Conservation (phyloP, 2,113 vertebrate species). For the Pungitius pungitius region DNA sequence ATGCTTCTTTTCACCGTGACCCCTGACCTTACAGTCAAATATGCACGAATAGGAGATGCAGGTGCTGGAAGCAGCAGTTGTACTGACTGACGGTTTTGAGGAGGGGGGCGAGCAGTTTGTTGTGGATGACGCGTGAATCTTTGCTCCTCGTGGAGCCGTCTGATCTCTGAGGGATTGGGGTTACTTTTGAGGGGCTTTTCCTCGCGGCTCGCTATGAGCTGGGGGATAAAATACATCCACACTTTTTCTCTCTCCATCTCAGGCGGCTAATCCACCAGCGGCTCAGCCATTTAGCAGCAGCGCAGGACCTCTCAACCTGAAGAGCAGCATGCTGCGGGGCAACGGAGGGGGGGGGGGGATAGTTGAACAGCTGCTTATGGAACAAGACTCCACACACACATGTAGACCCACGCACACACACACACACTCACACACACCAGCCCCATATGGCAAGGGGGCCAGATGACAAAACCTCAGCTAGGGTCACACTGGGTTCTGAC, state of each 20-base stretch:
- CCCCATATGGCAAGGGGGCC: constrained; percentile 70
- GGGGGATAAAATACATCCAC: constrained; percentile 57
- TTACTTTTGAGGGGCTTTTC: constrained; percentile 58
- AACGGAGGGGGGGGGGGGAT: constrained; percentile 1
- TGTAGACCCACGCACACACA: constrained; percentile 22
- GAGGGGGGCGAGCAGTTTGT: neutral
- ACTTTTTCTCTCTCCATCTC: constrained; percentile 49
- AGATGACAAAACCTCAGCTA: constrained; percentile 66
- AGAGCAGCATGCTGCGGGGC: constrained; percentile 46
- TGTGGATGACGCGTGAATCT: constrained; percentile 1
- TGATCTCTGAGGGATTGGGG: constrained; percentile 52
- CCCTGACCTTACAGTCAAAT: neutral
- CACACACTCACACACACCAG: constrained; percentile 29
- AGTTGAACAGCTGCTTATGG: constrained; percentile 78
- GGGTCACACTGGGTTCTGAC: constrained; percentile 67
- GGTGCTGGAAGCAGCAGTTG: neutral
- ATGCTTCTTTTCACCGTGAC: neutral
- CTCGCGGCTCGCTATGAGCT: constrained; percentile 56
- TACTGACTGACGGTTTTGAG: neutral
- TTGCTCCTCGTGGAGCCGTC: constrained; percentile 15
- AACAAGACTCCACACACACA: constrained; percentile 68
- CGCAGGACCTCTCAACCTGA: constrained; percentile 63
- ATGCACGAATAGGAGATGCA: neutral
- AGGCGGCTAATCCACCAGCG: constrained; percentile 68
- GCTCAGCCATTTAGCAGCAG: constrained; percentile 68